These are phyloP conservation scores for Cephalopachus bancanus DNA, from an alignment of 2,797 vertebrate genomes.

Conservation along the genomic window DNA sequence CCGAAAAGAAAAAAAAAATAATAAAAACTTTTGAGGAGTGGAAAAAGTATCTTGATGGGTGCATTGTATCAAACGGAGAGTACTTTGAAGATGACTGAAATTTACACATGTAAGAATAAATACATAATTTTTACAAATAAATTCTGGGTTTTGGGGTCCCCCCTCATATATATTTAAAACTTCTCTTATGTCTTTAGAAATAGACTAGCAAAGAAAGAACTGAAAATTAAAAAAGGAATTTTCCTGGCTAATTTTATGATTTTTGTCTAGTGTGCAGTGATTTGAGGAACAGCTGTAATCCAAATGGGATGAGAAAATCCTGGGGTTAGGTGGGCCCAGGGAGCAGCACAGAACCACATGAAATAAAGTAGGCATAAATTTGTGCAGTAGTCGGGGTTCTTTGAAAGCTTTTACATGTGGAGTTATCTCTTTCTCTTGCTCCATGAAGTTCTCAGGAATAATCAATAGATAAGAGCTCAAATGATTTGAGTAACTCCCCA, in stretches of 20 bases:
- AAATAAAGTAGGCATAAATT: not conserved
- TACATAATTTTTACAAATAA: no score
- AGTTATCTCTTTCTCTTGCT: not conserved
- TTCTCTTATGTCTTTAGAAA: not conserved
- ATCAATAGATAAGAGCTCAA: not conserved
- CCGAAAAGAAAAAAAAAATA: no score
- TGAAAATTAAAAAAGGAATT: not conserved
- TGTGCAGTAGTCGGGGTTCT: not conserved
- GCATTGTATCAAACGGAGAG: no score
- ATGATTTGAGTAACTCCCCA: not conserved
- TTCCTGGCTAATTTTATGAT: not conserved
- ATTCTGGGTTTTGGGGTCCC: no score
- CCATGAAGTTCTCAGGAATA: slow-evolving; percentile 2
- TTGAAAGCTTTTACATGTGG: not conserved
- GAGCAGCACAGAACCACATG: not conserved
- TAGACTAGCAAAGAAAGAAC: not conserved
- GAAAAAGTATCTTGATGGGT: no score
- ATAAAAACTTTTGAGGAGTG: no score
- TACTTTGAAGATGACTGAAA: no score
- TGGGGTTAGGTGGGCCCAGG: not conserved
- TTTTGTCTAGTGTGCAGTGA: not conserved
- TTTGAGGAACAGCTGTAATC: slow-evolving; percentile 42
- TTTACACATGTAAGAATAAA: no score
- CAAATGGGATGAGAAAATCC: not conserved
- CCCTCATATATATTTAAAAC: not conserved